Evolutionary conservation across 1,140 invertebrate genomes (phyloP).

Genomic region (Mesaphorura yosii): DNA sequence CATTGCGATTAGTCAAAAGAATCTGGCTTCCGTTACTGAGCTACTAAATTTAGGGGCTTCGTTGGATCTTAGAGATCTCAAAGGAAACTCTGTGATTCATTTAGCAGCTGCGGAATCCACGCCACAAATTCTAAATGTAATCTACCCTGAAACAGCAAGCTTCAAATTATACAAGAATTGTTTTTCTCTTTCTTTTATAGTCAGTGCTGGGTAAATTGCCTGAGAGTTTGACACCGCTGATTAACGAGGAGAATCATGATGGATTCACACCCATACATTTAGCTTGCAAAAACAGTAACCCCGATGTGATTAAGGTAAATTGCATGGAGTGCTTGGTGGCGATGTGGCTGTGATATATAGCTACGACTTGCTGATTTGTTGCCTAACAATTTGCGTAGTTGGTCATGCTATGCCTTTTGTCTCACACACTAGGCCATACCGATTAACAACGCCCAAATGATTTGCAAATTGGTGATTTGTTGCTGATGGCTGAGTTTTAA

Average conservation of each 20-base stretch:
- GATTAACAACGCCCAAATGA: background rate
- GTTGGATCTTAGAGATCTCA: constrained; percentile 9
- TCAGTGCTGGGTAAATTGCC: constrained; percentile 2
- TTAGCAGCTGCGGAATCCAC: constrained; percentile 2
- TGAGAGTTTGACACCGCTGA: background rate
- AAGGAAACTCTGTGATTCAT: constrained; percentile 19
- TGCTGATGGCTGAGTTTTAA: constrained; percentile 1
- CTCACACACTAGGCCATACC: background rate
- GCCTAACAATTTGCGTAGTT: too few relatives aligned
- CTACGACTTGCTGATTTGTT: too few relatives aligned
- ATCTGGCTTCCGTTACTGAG: background rate
- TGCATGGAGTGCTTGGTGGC: too few relatives aligned
- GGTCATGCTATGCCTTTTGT: too few relatives aligned
- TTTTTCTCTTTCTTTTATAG: background rate
- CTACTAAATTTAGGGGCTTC: constrained; percentile 8
- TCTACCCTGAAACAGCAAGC: background rate
- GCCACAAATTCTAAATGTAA: constrained; percentile 5
- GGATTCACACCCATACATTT: constrained; percentile 15
- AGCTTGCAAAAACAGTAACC: constrained; percentile 12
- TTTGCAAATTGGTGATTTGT: background rate
- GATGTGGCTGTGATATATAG: too few relatives aligned
- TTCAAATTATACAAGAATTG: background rate
- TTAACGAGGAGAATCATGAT: constrained; percentile 13
- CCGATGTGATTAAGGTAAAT: constrained; percentile 16
- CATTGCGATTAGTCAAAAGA: constrained; percentile 13